phyloP scores from a whole-genome alignment of 2,113 vertebrate genomes.

The Callopanchax toddi region DNA sequence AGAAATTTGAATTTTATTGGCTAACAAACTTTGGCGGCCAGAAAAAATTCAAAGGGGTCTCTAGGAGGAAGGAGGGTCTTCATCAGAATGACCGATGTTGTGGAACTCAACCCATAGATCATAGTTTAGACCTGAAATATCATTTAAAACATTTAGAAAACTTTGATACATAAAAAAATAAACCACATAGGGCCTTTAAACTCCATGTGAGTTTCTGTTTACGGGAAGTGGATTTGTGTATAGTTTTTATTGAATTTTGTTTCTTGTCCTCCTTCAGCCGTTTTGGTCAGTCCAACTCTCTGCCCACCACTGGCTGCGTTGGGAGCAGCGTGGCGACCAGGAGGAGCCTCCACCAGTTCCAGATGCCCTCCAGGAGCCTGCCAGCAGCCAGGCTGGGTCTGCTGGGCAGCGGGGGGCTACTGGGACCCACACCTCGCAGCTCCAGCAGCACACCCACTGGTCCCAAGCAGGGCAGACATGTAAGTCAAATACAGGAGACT shows the following conservation, averaged over 20 bases:
- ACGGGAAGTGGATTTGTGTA: background rate
- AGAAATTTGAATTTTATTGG: no score
- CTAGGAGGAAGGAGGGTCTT: no score
- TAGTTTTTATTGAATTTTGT: background rate
- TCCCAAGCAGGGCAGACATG: conserved; percentile 91
- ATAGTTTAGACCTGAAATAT: no score
- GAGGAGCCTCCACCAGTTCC: conserved; percentile 94
- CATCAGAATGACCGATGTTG: no score
- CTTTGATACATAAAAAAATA: no score
- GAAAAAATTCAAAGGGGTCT: no score
- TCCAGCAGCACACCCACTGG: conserved; percentile 87
- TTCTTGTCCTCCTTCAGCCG: conserved; percentile 73
- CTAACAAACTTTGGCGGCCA: no score
- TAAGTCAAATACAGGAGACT: no score
- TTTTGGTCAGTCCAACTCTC: conserved; percentile 96
- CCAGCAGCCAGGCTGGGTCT: conserved; percentile 89
- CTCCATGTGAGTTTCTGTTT: background rate
- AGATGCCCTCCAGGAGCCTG: conserved; percentile 92
- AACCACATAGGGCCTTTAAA: no score
- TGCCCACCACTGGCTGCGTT: conserved; percentile 89
- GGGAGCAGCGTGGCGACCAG: conserved; percentile 85
- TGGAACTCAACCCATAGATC: no score
- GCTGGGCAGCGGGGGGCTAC: conserved; percentile 86
- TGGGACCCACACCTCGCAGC: conserved; percentile 88
- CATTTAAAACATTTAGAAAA: no score